Evolutionary conservation across 2,113 vertebrate species (phyloP), one percentile per base, ranked within the genome.

Genomic region (Colius striatus): DNA sequence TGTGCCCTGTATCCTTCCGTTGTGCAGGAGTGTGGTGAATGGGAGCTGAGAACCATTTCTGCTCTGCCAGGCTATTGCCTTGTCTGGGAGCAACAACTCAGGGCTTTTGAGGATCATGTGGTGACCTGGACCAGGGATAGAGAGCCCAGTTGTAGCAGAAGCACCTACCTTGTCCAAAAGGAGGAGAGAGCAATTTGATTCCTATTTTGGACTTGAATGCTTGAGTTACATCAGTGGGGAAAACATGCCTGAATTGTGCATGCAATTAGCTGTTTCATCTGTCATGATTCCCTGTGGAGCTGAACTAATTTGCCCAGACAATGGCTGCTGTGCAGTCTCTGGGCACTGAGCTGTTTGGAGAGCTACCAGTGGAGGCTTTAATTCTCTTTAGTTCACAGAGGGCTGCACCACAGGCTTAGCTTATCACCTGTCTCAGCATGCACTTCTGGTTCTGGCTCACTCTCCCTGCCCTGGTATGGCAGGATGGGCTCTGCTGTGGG

Each of bases 391-490:
- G 17, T 62, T 81, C 4, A 1, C 2, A 0, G 61, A 38, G 27
- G 48, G 34, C 54, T 79, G 32, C 1, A 1, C 34, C 41, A 8
- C 16, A n/a, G 43, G 36, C 43, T 80, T 43, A 6, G 32, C 36
- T 47, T 23, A 14, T 48, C 70, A 62, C n/a, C 70, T 70, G 50
- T 9, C 19, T 41, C 27, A 5, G 8, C 4, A 20, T 7, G 17
- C 5, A 2, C 19, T 45, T 5, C 30, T 73, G 20, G 30, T 62
- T 50, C 22, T 55, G 41, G 30, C 45, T 84, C 43, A 22, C 16
- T 13, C 8, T n/a, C 14, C 36, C 26, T 41, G 34, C 16, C 17
- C 25, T 1, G 2, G 7, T 34, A 27, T 29, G 32, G 55, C 0
- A 0, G 54, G 12, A 2, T 7, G 54, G 34, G 26, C 13, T 51